These are phyloP conservation scores for Cosmopolites sordidus DNA, from an alignment of 2,888 invertebrate genomes.

Conservation along the genomic window DNA sequence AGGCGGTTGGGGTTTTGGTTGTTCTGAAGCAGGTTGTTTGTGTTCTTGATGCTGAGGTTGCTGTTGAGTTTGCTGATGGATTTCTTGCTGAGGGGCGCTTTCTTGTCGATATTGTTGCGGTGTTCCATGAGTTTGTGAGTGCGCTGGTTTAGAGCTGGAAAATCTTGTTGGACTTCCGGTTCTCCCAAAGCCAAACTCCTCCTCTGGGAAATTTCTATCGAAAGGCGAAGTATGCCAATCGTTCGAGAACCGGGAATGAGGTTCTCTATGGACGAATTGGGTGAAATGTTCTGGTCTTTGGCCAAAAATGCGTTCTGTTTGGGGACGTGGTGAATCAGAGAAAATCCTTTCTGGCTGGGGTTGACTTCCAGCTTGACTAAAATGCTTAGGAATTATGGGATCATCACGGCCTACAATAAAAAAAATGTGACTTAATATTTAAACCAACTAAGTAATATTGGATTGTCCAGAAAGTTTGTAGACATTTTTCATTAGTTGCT, in stretches of 20 bases:
- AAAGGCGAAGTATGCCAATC: constrained; percentile 23
- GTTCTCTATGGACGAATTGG: constrained; percentile 41
- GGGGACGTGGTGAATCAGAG: constrained; percentile 28
- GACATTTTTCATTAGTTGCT: too few species aligned
- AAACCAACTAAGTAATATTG: too few species aligned
- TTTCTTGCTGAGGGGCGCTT: constrained; percentile 36
- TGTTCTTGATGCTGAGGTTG: constrained; percentile 36
- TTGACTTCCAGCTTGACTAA: constrained; percentile 28
- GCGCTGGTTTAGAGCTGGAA: not conserved
- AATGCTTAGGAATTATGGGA: constrained; percentile 65
- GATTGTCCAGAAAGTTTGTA: too few species aligned
- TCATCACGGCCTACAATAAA: constrained; percentile 67
- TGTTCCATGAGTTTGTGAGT: not conserved
- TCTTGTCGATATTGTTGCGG: constrained; percentile 22
- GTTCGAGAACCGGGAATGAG: constrained; percentile 19
- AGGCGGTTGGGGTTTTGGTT: constrained; percentile 46
- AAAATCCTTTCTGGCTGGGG: constrained; percentile 29
- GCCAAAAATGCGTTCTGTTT: constrained; percentile 38
- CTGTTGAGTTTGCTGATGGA: too few species aligned
- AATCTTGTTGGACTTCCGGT: constrained; percentile 20
- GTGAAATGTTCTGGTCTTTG: constrained; percentile 51
- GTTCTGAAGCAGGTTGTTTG: constrained; percentile 27
- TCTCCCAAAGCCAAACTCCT: constrained; percentile 33
- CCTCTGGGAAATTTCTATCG: constrained; percentile 35
- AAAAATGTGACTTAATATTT: too few species aligned